These are phyloP conservation scores for Epizoanthus scotinus DNA, from an alignment of 92 coral and sea anemone genomes.

Conservation along the genomic window DNA sequence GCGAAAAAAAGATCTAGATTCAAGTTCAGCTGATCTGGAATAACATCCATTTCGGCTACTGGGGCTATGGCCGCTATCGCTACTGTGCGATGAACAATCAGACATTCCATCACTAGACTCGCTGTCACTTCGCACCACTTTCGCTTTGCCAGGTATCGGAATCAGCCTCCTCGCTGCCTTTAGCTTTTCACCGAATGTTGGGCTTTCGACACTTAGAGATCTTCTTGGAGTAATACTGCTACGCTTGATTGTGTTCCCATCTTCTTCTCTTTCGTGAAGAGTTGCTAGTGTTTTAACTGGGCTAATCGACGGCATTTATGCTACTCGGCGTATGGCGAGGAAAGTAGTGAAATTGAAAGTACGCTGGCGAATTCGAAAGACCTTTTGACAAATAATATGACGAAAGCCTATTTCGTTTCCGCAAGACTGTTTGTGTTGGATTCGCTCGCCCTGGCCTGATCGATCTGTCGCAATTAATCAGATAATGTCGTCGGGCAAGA, in stretches of 20 bases:
- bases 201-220: conserved; percentile 41
- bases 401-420: conserved; percentile 8
- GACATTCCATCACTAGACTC: conserved; percentile 48
- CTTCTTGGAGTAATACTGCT: conserved; percentile 38
- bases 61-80: neutral
- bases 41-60: conserved; percentile 37
- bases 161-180: conserved; percentile 72
- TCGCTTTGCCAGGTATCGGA: conserved; percentile 63
- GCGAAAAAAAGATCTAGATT: conserved; percentile 63
- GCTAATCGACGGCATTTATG: conserved; percentile 66
- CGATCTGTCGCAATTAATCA: too few species aligned
- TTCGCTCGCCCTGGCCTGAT: too few species aligned
- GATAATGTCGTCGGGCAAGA: conserved; percentile 19
- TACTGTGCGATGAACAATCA: conserved; percentile 20
- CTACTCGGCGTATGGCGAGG: neutral
- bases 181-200: conserved; percentile 73
- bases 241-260: neutral
- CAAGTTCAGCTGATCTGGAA: conserved; percentile 37
- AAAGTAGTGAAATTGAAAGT: neutral
- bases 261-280: conserved; percentile 23
- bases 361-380: neutral
- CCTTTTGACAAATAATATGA: neutral
- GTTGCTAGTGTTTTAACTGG: conserved; percentile 37
- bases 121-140: conserved; percentile 43
- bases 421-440: neutral